Evolutionary conservation across 2,888 invertebrate species (phyloP).

Genomic region (Leucozona laternaria): DNA sequence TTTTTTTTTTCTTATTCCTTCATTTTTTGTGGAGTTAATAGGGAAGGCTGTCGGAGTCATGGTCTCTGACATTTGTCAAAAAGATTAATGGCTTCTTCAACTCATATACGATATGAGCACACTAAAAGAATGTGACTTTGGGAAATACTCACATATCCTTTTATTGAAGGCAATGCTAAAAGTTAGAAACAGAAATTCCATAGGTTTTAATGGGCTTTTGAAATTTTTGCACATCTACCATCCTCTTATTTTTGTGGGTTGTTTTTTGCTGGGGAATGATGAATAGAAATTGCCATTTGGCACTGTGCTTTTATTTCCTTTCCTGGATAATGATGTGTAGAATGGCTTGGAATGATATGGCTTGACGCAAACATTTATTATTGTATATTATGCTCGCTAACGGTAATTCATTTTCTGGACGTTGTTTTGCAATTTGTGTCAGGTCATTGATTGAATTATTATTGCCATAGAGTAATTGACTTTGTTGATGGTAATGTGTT

Average conservation of each 20-base stretch:
- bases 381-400: constrained; percentile 25
- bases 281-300: constrained; percentile 56
- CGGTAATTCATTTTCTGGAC: constrained; percentile 58
- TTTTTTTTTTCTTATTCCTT: too few species aligned
- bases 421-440: constrained; percentile 54
- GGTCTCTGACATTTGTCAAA: constrained; percentile 73
- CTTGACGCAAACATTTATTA: constrained; percentile 4
- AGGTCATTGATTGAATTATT: constrained; percentile 70
- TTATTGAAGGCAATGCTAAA: constrained; percentile 35
- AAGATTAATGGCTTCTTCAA: constrained; percentile 71
- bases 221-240: constrained; percentile 26
- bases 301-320: constrained; percentile 45
- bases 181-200: constrained; percentile 32
- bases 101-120: constrained; percentile 39
- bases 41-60: constrained; percentile 27
- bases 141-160: constrained; percentile 28
- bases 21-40: constrained; percentile 1
- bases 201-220: constrained; percentile 65
- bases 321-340: constrained; percentile 57
- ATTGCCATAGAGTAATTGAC: constrained; percentile 53
- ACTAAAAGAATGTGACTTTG: constrained; percentile 62
- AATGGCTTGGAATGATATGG: constrained; percentile 32
- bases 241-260: neutral
- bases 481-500: constrained; percentile 35
- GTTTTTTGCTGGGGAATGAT: constrained; percentile 23